phyloP scores from a whole-genome alignment of 2,888 invertebrate genomes.

The Leucozona laternaria region DNA sequence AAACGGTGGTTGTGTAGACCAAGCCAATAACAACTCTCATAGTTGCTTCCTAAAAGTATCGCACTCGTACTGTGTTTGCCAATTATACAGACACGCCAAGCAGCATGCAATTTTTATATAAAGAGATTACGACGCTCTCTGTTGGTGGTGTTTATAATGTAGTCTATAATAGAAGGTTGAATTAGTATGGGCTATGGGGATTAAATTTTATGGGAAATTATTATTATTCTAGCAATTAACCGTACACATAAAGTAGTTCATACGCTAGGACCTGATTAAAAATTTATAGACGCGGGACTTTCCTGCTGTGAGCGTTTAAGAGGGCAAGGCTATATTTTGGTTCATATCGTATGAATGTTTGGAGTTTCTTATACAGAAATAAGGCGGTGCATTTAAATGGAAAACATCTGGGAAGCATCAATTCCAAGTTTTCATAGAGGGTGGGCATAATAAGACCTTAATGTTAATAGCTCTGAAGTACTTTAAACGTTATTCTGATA shows the following conservation, averaged over 20 bases:
- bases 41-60: conserved; percentile 65
- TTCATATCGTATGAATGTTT: neutral
- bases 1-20: conserved; percentile 30
- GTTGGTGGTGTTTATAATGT: conserved; percentile 37
- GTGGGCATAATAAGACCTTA: too few species aligned
- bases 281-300: neutral
- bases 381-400: neutral
- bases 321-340: neutral
- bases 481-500: too few species aligned
- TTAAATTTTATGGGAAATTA: conserved; percentile 4
- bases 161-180: neutral
- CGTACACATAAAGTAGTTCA: conserved; percentile 52
- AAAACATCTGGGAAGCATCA: neutral
- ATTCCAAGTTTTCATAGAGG: too few species aligned
- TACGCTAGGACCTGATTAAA: conserved; percentile 34
- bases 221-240: conserved; percentile 59
- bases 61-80: conserved; percentile 50
- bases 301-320: neutral
- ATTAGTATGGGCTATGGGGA: too few species aligned
- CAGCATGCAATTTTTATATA: conserved; percentile 57
- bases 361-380: neutral
- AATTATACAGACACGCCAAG: conserved; percentile 66
- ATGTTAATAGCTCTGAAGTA: too few species aligned
- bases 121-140: conserved; percentile 38
- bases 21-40: conserved; percentile 37